These are phyloP conservation scores for Apodemus sylvaticus DNA, from an alignment of 2,113 vertebrate species.

Conservation along the genomic window DNA sequence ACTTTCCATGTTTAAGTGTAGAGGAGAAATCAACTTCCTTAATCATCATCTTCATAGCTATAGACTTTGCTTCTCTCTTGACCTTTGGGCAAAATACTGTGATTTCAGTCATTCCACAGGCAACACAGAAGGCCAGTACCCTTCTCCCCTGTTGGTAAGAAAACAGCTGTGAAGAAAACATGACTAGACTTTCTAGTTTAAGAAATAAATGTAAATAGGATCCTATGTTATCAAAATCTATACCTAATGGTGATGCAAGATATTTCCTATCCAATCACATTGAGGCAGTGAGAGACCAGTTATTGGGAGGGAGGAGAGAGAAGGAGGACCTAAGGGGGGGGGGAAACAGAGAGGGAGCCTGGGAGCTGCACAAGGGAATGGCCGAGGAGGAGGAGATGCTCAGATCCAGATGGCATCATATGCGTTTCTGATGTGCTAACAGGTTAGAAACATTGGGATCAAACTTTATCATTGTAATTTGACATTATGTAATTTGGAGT, in stretches of 20 bases:
- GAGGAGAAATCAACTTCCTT: background rate
- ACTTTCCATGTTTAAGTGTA: background rate
- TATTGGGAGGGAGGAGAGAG: too few relatives aligned
- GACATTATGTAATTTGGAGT: too few relatives aligned
- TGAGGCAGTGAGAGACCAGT: too few relatives aligned
- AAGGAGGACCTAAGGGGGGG: too few relatives aligned
- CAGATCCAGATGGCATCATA: too few relatives aligned
- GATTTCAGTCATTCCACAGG: background rate
- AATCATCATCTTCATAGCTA: rapidly evolving
- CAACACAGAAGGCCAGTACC: background rate
- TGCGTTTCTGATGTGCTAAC: too few relatives aligned
- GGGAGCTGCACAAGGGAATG: too few relatives aligned
- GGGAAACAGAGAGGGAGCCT: too few relatives aligned
- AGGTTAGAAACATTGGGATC: too few relatives aligned
- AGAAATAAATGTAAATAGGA: background rate
- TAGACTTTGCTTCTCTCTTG: background rate
- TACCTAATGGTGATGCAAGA: background rate
- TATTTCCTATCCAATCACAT: too few relatives aligned
- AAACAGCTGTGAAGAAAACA: background rate
- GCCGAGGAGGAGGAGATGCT: too few relatives aligned
- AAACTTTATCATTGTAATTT: too few relatives aligned
- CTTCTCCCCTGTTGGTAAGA: background rate
- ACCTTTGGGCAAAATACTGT: background rate
- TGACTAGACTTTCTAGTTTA: background rate
- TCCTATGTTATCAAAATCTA: background rate